These are phyloP conservation scores for Lasioglossum marginatum DNA, from an alignment of 2,888 invertebrate genomes.

Conservation along the genomic window DNA sequence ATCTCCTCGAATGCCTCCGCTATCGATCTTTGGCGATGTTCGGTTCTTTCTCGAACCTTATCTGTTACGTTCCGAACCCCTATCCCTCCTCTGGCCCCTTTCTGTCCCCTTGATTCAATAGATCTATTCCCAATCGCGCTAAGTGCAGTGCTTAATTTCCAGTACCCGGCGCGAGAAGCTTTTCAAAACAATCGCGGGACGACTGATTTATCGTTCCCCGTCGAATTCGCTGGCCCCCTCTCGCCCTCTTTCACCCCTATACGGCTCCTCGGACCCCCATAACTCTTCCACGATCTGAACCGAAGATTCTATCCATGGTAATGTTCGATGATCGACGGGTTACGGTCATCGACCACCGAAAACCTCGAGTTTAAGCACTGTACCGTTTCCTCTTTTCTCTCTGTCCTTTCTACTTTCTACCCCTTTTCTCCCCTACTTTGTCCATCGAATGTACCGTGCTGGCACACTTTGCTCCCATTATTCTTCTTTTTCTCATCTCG, in stretches of 20 bases:
- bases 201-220: conserved; percentile 26
- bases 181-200: conserved; percentile 34
- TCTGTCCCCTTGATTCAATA: conserved; percentile 49
- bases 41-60: conserved; percentile 37
- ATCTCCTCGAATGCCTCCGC: conserved; percentile 57
- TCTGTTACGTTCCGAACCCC: conserved; percentile 38
- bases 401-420: neutral
- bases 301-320: neutral
- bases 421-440: neutral
- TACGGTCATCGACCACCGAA: neutral
- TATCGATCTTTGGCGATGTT: conserved; percentile 54
- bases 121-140: conserved; percentile 62
- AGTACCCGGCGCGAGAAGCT: neutral
- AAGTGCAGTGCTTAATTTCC: conserved; percentile 63
- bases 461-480: conserved; percentile 19
- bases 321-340: conserved; percentile 15
- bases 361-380: neutral
- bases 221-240: neutral
- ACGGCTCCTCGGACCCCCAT: neutral
- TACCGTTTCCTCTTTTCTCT: neutral
- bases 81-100: neutral
- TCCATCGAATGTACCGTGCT: conserved; percentile 24
- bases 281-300: conserved; percentile 2
- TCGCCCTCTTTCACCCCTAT: neutral
- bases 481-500: neutral